Evolutionary conservation across 2,888 invertebrate genomes (phyloP).

Genomic region (Sphinx pinastri): DNA sequence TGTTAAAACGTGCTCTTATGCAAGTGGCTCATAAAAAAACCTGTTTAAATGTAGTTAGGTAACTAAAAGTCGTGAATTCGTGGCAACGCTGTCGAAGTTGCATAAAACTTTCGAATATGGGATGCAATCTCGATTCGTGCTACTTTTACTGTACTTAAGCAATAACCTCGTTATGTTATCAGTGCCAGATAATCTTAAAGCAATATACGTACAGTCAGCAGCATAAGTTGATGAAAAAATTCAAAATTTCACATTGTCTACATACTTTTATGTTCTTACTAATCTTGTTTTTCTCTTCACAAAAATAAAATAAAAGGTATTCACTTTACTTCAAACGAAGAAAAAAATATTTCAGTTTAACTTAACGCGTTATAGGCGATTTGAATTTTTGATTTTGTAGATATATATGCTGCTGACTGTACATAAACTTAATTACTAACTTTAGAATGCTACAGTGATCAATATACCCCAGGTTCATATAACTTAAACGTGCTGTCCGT

Average conservation of each 20-base stretch:
- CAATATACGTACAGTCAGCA: slow-evolving; percentile 24
- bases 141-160: slow-evolving; percentile 13
- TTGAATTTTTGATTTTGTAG: too few species aligned
- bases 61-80: background rate
- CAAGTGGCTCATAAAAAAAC: background rate
- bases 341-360: too few species aligned
- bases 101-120: slow-evolving; percentile 5
- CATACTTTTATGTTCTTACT: too few species aligned
- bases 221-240: too few species aligned
- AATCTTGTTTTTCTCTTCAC: too few species aligned
- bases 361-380: too few species aligned
- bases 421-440: background rate
- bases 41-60: background rate
- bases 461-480: too few species aligned
- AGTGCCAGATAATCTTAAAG: background rate
- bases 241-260: too few species aligned
- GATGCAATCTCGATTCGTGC: background rate
- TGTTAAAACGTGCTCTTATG: background rate
- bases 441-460: background rate
- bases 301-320: too few species aligned
- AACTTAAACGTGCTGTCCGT: too few species aligned
- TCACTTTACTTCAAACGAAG: too few species aligned
- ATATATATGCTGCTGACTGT: too few species aligned
- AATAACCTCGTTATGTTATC: background rate
- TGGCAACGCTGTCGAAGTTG: slow-evolving; percentile 5